Conservation (phyloP, 2,113 vertebrate species). For the Tetraodon nigroviridis region DNA sequence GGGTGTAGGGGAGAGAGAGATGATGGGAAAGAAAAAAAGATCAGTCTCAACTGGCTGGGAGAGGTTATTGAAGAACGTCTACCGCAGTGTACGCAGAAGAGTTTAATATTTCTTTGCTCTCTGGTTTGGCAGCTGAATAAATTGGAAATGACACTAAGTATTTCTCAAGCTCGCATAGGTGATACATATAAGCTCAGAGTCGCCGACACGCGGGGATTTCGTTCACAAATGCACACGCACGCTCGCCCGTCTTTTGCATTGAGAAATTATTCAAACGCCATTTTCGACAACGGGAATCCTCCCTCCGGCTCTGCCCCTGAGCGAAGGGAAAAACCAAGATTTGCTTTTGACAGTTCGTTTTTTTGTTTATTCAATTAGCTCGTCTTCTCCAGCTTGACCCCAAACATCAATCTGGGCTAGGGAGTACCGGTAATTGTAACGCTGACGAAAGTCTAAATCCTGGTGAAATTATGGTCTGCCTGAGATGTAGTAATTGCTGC, state of each 20-base stretch:
- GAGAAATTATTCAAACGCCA: constrained; percentile 45
- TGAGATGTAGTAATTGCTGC: constrained; percentile 41
- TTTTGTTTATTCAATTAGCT: constrained; percentile 64
- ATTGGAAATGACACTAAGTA: constrained; percentile 53
- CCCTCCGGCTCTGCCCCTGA: constrained; percentile 57
- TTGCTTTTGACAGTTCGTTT: constrained; percentile 47
- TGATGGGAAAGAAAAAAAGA: constrained; percentile 27
- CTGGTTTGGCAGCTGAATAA: constrained; percentile 49
- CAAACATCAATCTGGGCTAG: constrained; percentile 51
- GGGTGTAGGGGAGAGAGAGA: constrained; percentile 20
- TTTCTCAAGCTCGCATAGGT: constrained; percentile 53
- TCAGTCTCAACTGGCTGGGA: constrained; percentile 31
- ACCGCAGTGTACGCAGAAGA: constrained; percentile 40
- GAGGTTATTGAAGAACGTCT: constrained; percentile 49
- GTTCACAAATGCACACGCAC: neutral
- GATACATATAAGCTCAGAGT: constrained; percentile 33
- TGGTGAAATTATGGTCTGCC: constrained; percentile 47
- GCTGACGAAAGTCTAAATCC: constrained; percentile 58
- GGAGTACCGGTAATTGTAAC: constrained; percentile 49
- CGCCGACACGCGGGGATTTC: constrained; percentile 9
- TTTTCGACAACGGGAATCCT: constrained; percentile 40
- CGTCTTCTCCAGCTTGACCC: constrained; percentile 44
- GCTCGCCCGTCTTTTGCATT: neutral
- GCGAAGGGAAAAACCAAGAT: constrained; percentile 64
- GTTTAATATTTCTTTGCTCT: constrained; percentile 44